Conservation (phyloP, 30 jellyfish, hydroid and myxozoan genomes). For the Cassiopea xamachana region DNA sequence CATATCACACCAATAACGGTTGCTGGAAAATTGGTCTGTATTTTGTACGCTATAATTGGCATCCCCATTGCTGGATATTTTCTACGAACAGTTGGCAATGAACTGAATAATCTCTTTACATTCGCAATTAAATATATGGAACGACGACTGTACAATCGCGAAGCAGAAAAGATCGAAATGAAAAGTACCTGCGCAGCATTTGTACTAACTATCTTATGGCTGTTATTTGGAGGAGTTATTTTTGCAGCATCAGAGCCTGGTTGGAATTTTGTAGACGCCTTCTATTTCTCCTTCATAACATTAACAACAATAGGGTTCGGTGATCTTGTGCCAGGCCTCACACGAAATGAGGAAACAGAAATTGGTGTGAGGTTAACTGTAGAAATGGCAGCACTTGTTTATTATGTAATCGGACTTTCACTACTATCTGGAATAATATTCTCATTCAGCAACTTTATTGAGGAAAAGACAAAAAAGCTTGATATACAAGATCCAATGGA, state of each 20-base stretch:
- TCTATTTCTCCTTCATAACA: conserved; percentile 84
- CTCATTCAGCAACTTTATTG: conserved; percentile 77
- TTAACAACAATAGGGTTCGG: conserved; percentile 93
- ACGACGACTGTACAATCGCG: conserved; percentile 79
- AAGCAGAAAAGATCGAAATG: conserved; percentile 89
- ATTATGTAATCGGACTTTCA: conserved; percentile 92
- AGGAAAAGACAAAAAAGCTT: conserved; percentile 88
- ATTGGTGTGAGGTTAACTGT: conserved; percentile 65
- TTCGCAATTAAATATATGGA: conserved; percentile 68
- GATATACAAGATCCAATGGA: conserved; percentile 92
- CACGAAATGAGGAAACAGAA: neutral
- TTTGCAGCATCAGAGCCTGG: conserved; percentile 58
- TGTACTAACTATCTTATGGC: conserved; percentile 72
- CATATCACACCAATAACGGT: conserved; percentile 82
- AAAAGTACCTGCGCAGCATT: conserved; percentile 82
- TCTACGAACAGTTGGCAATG: conserved; percentile 94
- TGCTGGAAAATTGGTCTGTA: conserved; percentile 85
- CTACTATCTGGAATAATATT: conserved; percentile 89
- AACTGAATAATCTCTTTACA: conserved; percentile 72
- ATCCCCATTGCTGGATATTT: conserved; percentile 91
- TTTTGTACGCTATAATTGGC: conserved; percentile 85
- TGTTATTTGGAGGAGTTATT: conserved; percentile 75
- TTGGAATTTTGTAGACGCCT: conserved; percentile 80
- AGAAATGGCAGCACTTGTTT: conserved; percentile 79
- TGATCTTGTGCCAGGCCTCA: conserved; percentile 83